Base-by-base conservation (phyloP, 2,888 invertebrate species). In the Daptonema setosum region DNA sequence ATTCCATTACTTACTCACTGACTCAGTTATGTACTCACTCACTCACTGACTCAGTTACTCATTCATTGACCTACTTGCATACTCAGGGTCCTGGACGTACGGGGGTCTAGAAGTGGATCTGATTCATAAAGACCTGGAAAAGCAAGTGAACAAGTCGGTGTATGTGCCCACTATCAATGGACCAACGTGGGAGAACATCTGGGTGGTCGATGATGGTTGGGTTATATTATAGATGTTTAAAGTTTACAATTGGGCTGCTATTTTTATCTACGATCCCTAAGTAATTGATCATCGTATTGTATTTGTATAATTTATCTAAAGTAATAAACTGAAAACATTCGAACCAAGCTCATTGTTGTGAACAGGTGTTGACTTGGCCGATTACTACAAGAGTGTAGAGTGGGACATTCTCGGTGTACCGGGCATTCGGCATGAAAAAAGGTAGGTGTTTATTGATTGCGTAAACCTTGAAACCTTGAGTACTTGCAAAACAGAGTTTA, bases 381-480 rank as follows among this genome's bases (percentile, higher is more conserved):
- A 91, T 76, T 95, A 93, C 78, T 95, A 95, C 77, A 85, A 88
- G 73, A 88, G 88, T 68, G 91, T 91, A 59, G 93, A 95, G 76
- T 95, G 93, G 95, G 93, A 93, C 75, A 87, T 95, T 67, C 83
- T 93, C 80, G 80, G 83, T 61, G 63, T 63, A 35, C 62, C 63
- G 24, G 63, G 56, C 28, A 62, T 60, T 24, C 56, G 62, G 20
- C 61, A 61, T 51, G 60, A 60, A 53, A 60, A 56, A 35, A 45
- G 56, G 57, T 57, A 2, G 28, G 53, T 50, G 47, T 3, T 11
- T 17, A 11, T 35, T 11, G 8, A 11, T 35, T 35, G 17, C 11
- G 35, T 35, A 11, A 17, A n/a, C n/a, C n/a, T n/a, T n/a, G n/a
- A n/a, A n/a, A n/a, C n/a, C n/a, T n/a, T n/a, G n/a, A n/a, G n/a